A percentile compares a stretch with the other conserved stretches of the same genome.
These are phyloP conservation scores for Redunca redunca DNA, from an alignment of 2,113 vertebrate genomes.

Conservation along the genomic window DNA sequence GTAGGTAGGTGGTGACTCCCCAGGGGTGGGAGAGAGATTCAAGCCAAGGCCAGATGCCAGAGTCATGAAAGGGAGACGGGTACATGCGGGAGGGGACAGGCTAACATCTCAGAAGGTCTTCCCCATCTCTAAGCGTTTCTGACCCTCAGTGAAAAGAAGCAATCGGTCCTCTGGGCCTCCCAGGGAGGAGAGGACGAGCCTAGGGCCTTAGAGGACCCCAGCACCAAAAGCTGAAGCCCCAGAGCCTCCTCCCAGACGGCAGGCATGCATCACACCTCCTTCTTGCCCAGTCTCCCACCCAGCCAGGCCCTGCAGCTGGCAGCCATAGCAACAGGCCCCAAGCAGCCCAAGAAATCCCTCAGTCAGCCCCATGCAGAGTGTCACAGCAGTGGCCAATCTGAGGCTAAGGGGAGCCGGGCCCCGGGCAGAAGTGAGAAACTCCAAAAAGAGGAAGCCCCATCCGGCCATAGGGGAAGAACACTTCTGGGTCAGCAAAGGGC, in stretches of 20 bases:
- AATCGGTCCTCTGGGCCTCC: neutral
- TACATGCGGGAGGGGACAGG: accelerated
- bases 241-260: neutral
- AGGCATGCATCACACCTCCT: neutral
- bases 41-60: neutral
- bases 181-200: neutral
- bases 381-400: neutral
- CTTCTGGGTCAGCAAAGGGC: neutral
- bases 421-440: neutral
- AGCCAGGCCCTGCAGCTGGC: neutral
- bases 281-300: neutral
- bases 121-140: neutral
- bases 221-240: neutral
- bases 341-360: neutral
- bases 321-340: slow-evolving; percentile 40
- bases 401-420: neutral
- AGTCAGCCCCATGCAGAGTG: neutral
- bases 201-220: neutral
- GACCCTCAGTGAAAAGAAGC: neutral
- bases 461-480: neutral
- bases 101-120: neutral
- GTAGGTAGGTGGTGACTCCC: neutral
- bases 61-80: no score
- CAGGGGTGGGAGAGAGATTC: neutral
- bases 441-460: neutral